Evolutionary conservation across 2,797 vertebrate genomes (phyloP).

Genomic region (Nothura maculosa): DNA sequence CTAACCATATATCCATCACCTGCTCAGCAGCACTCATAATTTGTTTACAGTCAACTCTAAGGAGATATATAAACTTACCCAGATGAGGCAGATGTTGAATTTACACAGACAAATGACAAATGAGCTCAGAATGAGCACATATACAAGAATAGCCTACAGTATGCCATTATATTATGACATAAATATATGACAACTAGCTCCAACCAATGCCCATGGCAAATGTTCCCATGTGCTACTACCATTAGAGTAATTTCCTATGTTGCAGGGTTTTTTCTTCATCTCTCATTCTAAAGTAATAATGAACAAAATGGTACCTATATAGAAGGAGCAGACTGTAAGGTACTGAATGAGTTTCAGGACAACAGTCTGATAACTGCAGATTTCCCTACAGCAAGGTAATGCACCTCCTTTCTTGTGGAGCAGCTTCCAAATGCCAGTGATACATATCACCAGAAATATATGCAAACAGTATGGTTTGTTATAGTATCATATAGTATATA

Average conservation of each 20-base stretch:
- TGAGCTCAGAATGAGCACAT: slow-evolving; percentile 68
- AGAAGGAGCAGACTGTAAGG: neutral
- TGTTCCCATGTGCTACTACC: slow-evolving; percentile 62
- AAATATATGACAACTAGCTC: slow-evolving; percentile 81
- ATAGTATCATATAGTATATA: too few species aligned
- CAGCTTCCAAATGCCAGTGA: neutral
- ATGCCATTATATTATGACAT: slow-evolving; percentile 81
- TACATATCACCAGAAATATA: neutral
- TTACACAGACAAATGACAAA: slow-evolving; percentile 82
- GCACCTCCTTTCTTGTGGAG: neutral
- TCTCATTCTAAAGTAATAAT: slow-evolving; percentile 36
- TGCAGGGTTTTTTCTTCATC: slow-evolving; percentile 1
- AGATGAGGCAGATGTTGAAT: slow-evolving; percentile 80
- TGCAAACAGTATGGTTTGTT: too few species aligned
- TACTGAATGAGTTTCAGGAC: neutral
- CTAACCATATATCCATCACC: slow-evolving; percentile 76
- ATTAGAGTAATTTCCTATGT: slow-evolving; percentile 70
- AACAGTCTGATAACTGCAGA: neutral
- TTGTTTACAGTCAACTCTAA: slow-evolving; percentile 82
- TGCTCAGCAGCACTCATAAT: slow-evolving; percentile 72
- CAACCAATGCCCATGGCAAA: slow-evolving; percentile 79
- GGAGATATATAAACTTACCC: slow-evolving; percentile 79
- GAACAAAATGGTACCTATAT: neutral
- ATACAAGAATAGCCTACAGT: slow-evolving; percentile 81
- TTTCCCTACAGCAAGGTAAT: neutral